Base-by-base conservation (phyloP, 2,113 vertebrate species). In the Prunella himalayana region DNA sequence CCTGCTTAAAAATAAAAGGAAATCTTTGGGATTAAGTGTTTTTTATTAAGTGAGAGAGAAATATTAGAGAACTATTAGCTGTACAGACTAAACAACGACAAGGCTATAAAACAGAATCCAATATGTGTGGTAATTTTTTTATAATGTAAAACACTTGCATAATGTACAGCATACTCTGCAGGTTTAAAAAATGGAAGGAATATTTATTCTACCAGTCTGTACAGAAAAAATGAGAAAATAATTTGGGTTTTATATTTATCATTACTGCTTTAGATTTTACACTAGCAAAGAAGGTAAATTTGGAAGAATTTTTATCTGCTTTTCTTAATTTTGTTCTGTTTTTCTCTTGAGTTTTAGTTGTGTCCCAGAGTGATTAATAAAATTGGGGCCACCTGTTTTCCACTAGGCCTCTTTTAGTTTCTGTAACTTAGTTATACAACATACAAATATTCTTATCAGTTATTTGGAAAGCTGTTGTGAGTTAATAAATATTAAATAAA, bases 341-440 rank as follows among this genome's bases (percentile, higher is more conserved):
- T 88, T 61, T 91, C 60, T 88, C 79, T 60, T 42, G 88, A 77
- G 83, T 90, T 97, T 97, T 70, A 66, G n/a, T 88, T 96, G 30
- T 90, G 50, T 97, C 85, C 79, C 87, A 57, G 5, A 65, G 28
- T 75, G 64, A 87, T 87, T 54, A 81, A 51, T 94, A 82, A 96
- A 95, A 92, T 1, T 82, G 70, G 57, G 72, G 44, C 77, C 95
- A 97, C 96, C 94, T 98, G 96, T 97, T 97, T 97, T 97, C 94
- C 94, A 83, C 19, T 92, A 91, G 44, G 84, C 73, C 61, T 39
- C 56, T 86, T 94, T 93, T 44, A 70, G 37, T 94, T 95, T 83
- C 54, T 71, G 33, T 93, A 82, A 63, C 37, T 91, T 96, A 3
- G 5, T 90, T 88, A 45, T 77, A 66, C 30, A 35, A 70, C 13